Evolutionary conservation across 2,888 invertebrate species (phyloP).

Genomic region (Standfussiana lucernea): DNA sequence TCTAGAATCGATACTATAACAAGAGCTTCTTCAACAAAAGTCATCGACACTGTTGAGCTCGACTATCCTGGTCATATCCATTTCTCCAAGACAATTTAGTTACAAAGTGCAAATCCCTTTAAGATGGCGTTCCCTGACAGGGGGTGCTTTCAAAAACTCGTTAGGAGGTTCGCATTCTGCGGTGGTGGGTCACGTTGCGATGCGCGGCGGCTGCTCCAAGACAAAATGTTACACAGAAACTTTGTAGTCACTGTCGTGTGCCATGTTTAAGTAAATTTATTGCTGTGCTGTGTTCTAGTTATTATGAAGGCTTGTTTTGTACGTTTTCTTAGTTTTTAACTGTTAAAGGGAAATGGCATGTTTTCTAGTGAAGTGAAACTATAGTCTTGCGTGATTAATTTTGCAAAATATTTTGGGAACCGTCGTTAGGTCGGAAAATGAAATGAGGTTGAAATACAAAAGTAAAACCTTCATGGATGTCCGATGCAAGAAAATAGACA

Average conservation of each 20-base stretch:
- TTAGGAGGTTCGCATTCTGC: slow-evolving; percentile 87
- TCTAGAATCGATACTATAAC: slow-evolving; percentile 2
- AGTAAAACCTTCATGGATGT: no score
- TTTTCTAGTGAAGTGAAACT: no score
- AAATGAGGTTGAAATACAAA: no score
- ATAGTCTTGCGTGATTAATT: no score
- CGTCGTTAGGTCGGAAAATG: no score
- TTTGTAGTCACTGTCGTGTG: slow-evolving; percentile 72
- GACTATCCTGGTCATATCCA: slow-evolving; percentile 71
- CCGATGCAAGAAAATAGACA: no score
- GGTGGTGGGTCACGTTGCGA: slow-evolving; percentile 87
- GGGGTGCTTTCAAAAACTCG: slow-evolving; percentile 89
- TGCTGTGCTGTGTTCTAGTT: slow-evolving; percentile 48
- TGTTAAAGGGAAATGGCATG: no score
- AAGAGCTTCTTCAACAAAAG: slow-evolving; percentile 19
- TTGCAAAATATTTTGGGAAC: no score
- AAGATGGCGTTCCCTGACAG: slow-evolving; percentile 84
- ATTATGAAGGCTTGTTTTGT: slow-evolving; percentile 41
- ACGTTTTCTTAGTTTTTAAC: no score
- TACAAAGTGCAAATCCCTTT: slow-evolving; percentile 89
- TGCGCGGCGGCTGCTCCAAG: slow-evolving; percentile 74
- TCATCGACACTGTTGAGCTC: slow-evolving; percentile 40
- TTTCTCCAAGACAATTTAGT: slow-evolving; percentile 82
- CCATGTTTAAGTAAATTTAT: slow-evolving; percentile 67
- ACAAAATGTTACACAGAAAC: slow-evolving; percentile 83